Evolutionary conservation across 2,888 invertebrate species (phyloP), one percentile per base, ranked within the genome.

Genomic region (Herminia tarsipennalis): DNA sequence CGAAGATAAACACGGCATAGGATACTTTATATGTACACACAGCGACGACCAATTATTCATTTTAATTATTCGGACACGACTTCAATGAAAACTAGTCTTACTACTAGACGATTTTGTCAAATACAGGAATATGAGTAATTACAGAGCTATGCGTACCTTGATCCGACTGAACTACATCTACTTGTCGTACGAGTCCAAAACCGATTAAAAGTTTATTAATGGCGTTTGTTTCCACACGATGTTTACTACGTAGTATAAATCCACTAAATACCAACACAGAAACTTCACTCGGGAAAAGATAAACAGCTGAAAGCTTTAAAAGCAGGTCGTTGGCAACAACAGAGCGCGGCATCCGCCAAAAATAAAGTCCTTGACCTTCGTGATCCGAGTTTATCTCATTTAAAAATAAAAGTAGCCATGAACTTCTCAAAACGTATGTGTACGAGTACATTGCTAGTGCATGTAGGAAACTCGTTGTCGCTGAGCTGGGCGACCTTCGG

Each of bases 311-410:
- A 70, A 61, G 62, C 56, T 65, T 27, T 70, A 70, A 76, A 79
- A 78, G 66, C 76, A 66, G 73, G 74, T 78, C 75, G 81, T 76
- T 86, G 87, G 83, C 88, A 86, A 73, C 73, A 70, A 70, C 62
- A 63, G 59, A 62, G 71, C 64, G 70, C 66, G 66, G 76, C 77
- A 77, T 79, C 80, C 76, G 88, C 88, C 88, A 86, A 88, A 89
- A 86, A 87, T 83, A 81, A 72, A 85, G 73, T 81, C 87, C 89
- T 88, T 90, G 88, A 88, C 88, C 89, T 87, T 88, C 78, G 72
- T 74, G 71, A 58, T 66, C 65, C 55, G 80, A 83, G 81, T 83
- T 81, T 82, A 85, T 84, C 81, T 78, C 63, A 71, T 73, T 73
- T 81, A 84, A 88, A 88, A 88, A 87, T 87, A 88, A 86, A 76